phyloP scores from a whole-genome alignment of 1,140 invertebrate genomes.

The Hydropsyche tenuis region DNA sequence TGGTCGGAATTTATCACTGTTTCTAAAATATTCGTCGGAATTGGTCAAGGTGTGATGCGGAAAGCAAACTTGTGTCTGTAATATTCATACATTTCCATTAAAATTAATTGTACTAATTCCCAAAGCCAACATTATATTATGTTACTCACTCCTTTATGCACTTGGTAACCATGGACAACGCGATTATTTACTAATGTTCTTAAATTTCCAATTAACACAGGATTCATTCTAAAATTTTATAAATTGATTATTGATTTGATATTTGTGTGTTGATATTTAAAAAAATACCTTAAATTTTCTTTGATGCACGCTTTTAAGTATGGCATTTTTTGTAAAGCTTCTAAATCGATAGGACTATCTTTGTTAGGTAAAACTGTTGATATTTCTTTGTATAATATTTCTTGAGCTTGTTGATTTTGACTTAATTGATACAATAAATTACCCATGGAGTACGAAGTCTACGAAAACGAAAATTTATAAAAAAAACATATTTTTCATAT shows the following conservation, averaged over 20 bases:
- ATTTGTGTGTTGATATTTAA: too few species aligned
- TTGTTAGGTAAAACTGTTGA: constrained; percentile 63
- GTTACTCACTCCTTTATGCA: constrained; percentile 83
- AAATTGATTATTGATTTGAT: too few species aligned
- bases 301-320: constrained; percentile 89
- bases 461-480: neutral
- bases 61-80: constrained; percentile 79
- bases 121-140: neutral
- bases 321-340: constrained; percentile 73
- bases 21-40: constrained; percentile 69
- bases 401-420: constrained; percentile 76
- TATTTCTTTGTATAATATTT: constrained; percentile 75
- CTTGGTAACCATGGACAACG: constrained; percentile 78
- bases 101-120: constrained; percentile 7
- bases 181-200: constrained; percentile 80
- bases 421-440: constrained; percentile 83
- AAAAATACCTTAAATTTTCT: constrained; percentile 81
- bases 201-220: constrained; percentile 88
- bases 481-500: too few species aligned
- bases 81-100: constrained; percentile 36
- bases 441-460: constrained; percentile 80
- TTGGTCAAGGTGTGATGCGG: constrained; percentile 83
- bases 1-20: constrained; percentile 68
- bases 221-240: constrained; percentile 73
- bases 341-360: constrained; percentile 66